Percentiles rank a stretch among this genome's conserved stretches.
These are phyloP conservation scores for Microctenopoma steveboyesi DNA, from an alignment of 2,797 vertebrate genomes.

Conservation along the genomic window DNA sequence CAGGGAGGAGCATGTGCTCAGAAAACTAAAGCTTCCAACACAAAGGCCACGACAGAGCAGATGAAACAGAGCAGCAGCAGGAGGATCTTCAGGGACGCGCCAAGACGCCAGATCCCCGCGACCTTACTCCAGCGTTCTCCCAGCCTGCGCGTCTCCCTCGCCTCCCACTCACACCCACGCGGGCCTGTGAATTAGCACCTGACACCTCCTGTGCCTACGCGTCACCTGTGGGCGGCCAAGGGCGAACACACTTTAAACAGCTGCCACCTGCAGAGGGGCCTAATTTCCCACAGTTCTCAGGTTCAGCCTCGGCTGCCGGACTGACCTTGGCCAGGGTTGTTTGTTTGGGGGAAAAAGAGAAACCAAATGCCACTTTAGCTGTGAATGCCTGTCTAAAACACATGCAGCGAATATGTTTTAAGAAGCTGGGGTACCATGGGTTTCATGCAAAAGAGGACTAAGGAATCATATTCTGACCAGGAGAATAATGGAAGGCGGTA, in stretches of 20 bases:
- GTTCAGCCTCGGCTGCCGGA: conserved; percentile 41
- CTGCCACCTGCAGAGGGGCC: conserved; percentile 50
- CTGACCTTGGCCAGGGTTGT: conserved; percentile 56
- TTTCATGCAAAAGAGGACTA: conserved; percentile 68
- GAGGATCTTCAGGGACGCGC: conserved; percentile 28
- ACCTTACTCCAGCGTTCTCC: conserved; percentile 29
- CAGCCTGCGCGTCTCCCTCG: conserved; percentile 32
- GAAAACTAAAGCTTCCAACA: conserved; percentile 21
- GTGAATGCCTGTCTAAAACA: conserved; percentile 47
- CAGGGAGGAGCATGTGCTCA: conserved; percentile 36
- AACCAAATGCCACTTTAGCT: conserved; percentile 16
- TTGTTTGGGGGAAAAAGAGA: conserved; percentile 15
- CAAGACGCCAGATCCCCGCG: conserved; percentile 18
- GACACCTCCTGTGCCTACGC: conserved; percentile 66
- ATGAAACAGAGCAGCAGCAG: conserved; percentile 32
- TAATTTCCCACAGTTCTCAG: conserved; percentile 56
- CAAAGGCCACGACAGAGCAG: conserved; percentile 5
- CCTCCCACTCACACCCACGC: conserved; percentile 58
- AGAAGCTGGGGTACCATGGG: conserved; percentile 45
- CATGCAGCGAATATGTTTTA: conserved; percentile 39
- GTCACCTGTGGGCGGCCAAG: conserved; percentile 54
- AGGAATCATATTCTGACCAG: conserved; percentile 44
- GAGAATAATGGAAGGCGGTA: conserved; percentile 24
- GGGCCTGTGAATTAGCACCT: conserved; percentile 68
- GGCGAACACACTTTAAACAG: conserved; percentile 49